Evolutionary conservation across 2,888 invertebrate genomes (phyloP).

Genomic region (Beris morrisii): DNA sequence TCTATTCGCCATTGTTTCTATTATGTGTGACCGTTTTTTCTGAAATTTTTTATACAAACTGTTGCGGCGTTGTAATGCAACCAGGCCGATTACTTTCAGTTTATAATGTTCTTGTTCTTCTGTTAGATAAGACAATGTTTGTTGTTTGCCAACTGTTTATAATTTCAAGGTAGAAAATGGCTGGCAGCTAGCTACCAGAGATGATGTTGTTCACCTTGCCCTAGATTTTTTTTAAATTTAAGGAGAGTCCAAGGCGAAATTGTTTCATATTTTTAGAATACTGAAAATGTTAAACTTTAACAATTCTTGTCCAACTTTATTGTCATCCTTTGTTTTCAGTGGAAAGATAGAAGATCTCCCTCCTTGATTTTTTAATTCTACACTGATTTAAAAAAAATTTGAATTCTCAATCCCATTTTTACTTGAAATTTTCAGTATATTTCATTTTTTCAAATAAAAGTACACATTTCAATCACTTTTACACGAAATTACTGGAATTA

Average conservation of each 20-base stretch:
- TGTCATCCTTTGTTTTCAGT: no score
- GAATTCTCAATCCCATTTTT: no score
- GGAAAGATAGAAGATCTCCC: no score
- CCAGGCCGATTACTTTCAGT: background rate
- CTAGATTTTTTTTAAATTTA: background rate
- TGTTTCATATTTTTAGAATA: background rate
- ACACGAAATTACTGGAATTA: no score
- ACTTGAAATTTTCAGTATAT: no score
- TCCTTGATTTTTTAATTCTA: no score
- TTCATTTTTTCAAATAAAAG: no score
- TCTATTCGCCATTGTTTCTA: conserved; percentile 14
- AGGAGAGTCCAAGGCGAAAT: background rate
- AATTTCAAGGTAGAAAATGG: conserved; percentile 24
- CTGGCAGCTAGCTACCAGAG: conserved; percentile 9
- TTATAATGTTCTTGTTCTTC: conserved; percentile 15
- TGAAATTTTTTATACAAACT: conserved; percentile 15
- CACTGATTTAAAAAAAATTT: no score
- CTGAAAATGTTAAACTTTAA: no score
- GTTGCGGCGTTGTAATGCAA: conserved; percentile 10
- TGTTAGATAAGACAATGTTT: conserved; percentile 1
- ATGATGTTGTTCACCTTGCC: conserved; percentile 11
- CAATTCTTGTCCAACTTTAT: no score
- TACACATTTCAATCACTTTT: no score
- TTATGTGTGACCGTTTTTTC: conserved; percentile 12
- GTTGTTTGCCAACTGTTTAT: conserved; percentile 14